Percentiles rank a stretch among this genome's conserved stretches.
Conservation (phyloP, 2,888 invertebrate genomes). For the Lissocephala sabroskyi region DNA sequence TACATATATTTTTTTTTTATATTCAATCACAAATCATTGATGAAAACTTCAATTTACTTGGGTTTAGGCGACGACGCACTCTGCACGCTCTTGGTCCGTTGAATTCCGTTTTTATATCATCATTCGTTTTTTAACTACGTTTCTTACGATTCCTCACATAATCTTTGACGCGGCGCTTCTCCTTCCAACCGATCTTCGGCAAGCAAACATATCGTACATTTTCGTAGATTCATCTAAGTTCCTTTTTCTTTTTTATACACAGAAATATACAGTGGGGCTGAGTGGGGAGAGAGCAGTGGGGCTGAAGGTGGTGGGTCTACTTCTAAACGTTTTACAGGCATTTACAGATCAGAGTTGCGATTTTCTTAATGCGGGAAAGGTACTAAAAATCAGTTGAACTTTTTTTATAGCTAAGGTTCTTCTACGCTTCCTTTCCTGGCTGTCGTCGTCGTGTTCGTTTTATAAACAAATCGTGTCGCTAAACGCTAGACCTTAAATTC, state of each 20-base stretch:
- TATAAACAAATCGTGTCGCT: constrained; percentile 58
- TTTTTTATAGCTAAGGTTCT: constrained; percentile 13
- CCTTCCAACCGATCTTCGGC: constrained; percentile 24
- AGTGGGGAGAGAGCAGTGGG: constrained; percentile 8
- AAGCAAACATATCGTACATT: too few relatives aligned
- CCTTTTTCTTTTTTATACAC: too few relatives aligned
- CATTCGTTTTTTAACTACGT: constrained; percentile 4
- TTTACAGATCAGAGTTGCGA: constrained; percentile 41
- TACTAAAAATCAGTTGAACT: constrained; percentile 65
- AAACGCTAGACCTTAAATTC: constrained; percentile 65
- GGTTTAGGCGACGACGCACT: constrained; percentile 69
- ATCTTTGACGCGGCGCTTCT: constrained; percentile 37
- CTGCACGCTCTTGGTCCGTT: constrained; percentile 69
- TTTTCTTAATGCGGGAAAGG: constrained; percentile 41
- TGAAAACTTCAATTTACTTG: constrained; percentile 63
- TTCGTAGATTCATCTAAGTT: constrained; percentile 28
- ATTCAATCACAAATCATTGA: constrained; percentile 71
- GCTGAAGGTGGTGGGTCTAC: constrained; percentile 19
- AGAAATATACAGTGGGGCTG: constrained; percentile 58
- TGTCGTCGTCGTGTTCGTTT: constrained; percentile 36
- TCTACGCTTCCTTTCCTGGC: constrained; percentile 21
- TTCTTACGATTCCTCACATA: constrained; percentile 23
- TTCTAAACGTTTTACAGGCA: constrained; percentile 39
- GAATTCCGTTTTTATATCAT: constrained; percentile 59
- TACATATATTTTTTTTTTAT: constrained; percentile 53